Base-by-base conservation (phyloP, 2,797 vertebrate species). In the Gorsachius magnificus region DNA sequence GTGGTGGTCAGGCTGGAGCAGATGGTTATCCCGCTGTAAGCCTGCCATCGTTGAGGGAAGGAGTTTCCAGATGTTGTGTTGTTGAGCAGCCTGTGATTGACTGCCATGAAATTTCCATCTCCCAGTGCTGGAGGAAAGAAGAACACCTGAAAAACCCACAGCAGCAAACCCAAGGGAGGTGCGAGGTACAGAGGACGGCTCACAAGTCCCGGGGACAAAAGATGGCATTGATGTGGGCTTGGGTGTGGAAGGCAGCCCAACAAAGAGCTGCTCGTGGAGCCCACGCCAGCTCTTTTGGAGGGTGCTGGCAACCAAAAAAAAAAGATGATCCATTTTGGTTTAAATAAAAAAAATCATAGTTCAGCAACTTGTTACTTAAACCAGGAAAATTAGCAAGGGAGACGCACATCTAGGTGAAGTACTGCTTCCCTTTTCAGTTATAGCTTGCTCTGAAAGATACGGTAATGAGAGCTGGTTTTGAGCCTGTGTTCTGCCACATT, bases 271-370 rank as follows among this genome's bases (percentile, higher is more conserved):
- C 63, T 75, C 31, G 0, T 33, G 28, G 26, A 56, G 12, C n/a
- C 41, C 75, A 24, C 2, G 6, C 10, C 51, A 0, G 0, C 24
- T 69, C 26, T 65, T 65, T 69, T 0, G 0, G 58, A 53, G 10
- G 6, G 13, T 1, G 3, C 36, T 69, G 61, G 26, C 54, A 72
- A 53, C 54, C 63, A 86, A 78, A 28, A 66, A 66, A 36, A 43
- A 43, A 43, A 43, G 41, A 16, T 16, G 19, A 45, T 56, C 13
- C 3, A 4, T 26, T 71, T 60, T 45, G 68, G 10, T 57, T 87
- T 72, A 36, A 69, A 71, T 38, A 29, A 0, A 24, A 31, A 71
- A 70, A 51, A 15, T 5, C 22, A 8, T 58, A 14, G 45, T 63
- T 90, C 35, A 84, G 35, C 45, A 82, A 33, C 3, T 4, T 31